Evolutionary conservation across 1,140 invertebrate species (phyloP), one percentile per base, ranked within the genome.

Genomic region (Battus philenor): DNA sequence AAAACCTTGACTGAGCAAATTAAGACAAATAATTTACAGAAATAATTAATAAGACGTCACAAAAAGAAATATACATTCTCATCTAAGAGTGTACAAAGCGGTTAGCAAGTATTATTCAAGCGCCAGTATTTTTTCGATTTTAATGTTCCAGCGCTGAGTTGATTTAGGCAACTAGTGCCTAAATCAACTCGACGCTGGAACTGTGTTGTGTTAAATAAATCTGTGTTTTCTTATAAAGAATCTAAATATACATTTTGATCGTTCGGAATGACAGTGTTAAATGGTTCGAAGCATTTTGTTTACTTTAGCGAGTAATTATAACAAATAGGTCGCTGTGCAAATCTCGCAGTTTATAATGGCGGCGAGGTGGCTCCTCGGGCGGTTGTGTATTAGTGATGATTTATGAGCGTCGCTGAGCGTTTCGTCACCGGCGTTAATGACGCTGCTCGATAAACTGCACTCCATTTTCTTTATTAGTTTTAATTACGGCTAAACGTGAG

Each of bases 211-310:
- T 54, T 55, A 54, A 24, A 60, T 58, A 61, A 65, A 68, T 71
- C 45, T 63, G 47, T 45, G 34, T 46, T 62, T 66, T 56, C 51
- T 49, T 18, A 41, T 54, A 54, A 59, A 54, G 57, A 62, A 50
- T 54, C 46, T 46, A 56, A 49, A 54, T 50, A 43, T 36, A 47
- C 26, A 51, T 51, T 47, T 33, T 24, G 50, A 49, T 50, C 47
- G 61, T 69, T 72, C 64, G 55, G 27, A 64, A 43, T 45, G 66
- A 77, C 66, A 73, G 57, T 68, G 63, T 68, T 68, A 74, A 75
- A 78, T 73, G 58, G 48, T 62, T 56, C 49, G 62, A 50, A 54
- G 63, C 60, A 68, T 68, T 76, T 76, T 68, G 61, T 71, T 65
- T 68, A 68, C 52, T 62, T 64, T 57, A 51, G 46, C 43, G 51